A percentile compares a stretch with the other conserved stretches of the same genome.
phyloP scores from a whole-genome alignment of 2,113 vertebrate species.

The Tupaia tana region DNA sequence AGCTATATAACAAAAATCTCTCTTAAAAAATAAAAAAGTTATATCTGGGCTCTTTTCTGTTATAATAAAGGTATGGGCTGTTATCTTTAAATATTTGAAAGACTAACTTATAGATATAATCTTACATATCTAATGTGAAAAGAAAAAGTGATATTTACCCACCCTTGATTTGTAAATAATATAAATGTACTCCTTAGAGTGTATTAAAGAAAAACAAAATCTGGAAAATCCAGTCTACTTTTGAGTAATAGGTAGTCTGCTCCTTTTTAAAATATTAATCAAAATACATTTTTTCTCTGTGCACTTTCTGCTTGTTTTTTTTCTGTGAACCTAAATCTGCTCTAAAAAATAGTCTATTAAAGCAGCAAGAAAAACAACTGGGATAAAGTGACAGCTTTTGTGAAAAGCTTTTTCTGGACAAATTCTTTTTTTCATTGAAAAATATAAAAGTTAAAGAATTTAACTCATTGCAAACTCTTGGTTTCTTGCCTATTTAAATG shows the following conservation, averaged over 20 bases:
- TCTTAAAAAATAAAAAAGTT: not conserved
- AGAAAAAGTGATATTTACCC: not conserved
- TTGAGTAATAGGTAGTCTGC: not conserved
- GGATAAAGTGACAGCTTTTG: not conserved
- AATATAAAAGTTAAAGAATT: not conserved
- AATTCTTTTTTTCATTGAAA: not conserved
- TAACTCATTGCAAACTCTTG: not conserved
- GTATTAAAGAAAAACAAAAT: not conserved
- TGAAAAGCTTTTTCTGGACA: accelerated
- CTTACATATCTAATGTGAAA: not conserved
- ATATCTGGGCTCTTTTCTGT: not conserved
- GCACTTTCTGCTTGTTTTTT: not conserved
- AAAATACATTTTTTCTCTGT: not conserved
- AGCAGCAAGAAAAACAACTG: not conserved
- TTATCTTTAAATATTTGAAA: not conserved
- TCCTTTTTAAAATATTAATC: not conserved
- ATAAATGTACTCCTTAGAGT: not conserved
- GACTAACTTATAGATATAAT: not conserved
- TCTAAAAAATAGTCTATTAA: not conserved
- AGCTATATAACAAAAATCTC: too few relatives aligned
- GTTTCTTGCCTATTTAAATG: not conserved
- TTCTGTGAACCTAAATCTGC: not conserved
- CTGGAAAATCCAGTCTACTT: not conserved
- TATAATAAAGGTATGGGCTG: not conserved
- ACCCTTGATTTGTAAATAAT: accelerated